These are phyloP conservation scores for Pyrocephalus nanus DNA, from an alignment of 2,797 vertebrate genomes.

Conservation along the genomic window DNA sequence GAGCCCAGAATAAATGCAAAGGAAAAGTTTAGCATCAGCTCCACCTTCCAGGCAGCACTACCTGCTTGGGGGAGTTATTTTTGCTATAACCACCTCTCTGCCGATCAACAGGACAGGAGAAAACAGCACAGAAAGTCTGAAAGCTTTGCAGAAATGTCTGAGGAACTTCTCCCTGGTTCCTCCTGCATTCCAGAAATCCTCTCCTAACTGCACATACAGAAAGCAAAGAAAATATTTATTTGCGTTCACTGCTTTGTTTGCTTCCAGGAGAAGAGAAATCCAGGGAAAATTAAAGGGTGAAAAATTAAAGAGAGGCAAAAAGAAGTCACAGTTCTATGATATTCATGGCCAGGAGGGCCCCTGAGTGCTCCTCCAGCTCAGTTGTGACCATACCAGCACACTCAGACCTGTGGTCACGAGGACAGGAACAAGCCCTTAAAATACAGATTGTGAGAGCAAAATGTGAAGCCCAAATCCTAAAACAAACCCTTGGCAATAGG, in stretches of 20 bases:
- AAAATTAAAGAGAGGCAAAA: background rate
- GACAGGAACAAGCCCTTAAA: background rate
- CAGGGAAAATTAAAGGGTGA: background rate
- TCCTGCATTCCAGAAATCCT: background rate
- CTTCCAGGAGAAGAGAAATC: background rate
- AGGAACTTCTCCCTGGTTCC: background rate
- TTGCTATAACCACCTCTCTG: background rate
- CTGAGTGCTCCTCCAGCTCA: background rate
- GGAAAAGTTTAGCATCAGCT: background rate
- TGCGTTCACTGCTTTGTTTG: background rate
- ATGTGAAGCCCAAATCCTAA: background rate
- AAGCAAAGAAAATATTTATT: background rate
- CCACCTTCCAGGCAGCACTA: background rate
- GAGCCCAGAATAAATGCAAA: accelerated
- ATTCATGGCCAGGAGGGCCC: background rate
- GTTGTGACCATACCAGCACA: accelerated
- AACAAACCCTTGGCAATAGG: background rate
- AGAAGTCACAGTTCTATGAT: accelerated
- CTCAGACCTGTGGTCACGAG: background rate
- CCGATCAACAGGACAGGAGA: background rate
- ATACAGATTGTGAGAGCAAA: background rate
- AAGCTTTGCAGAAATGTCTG: background rate
- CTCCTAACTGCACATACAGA: accelerated
- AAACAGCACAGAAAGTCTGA: background rate
- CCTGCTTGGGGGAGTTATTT: background rate